Conservation (phyloP, 2,888 invertebrate species). For the Standfussiana lucernea region DNA sequence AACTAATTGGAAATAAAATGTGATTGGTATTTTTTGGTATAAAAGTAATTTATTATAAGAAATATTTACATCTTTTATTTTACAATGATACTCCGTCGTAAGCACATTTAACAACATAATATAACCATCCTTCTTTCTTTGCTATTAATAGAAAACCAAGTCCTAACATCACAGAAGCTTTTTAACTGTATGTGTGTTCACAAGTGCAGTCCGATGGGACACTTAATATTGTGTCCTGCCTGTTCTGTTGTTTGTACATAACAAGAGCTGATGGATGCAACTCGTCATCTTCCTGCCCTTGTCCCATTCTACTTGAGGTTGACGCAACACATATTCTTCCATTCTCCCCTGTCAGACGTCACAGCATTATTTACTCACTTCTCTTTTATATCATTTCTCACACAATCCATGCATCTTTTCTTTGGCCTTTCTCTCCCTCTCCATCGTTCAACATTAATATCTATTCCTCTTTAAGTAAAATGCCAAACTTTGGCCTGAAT, state of each 20-base stretch:
- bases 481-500: neutral
- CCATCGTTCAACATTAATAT: too few species aligned
- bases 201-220: neutral
- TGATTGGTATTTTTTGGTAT: slow-evolving; percentile 35
- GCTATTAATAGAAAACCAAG: neutral
- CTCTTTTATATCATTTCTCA: too few species aligned
- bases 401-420: too few species aligned
- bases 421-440: too few species aligned
- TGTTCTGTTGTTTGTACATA: too few species aligned
- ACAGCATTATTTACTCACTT: too few species aligned
- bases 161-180: neutral
- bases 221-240: too few species aligned
- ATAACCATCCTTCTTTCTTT: neutral
- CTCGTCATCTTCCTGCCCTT: too few species aligned
- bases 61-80: slow-evolving; percentile 59
- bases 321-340: too few species aligned
- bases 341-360: too few species aligned
- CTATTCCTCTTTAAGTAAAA: too few species aligned
- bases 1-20: slow-evolving; percentile 43
- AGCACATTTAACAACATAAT: slow-evolving; percentile 4
- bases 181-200: neutral
- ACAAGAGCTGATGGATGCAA: neutral
- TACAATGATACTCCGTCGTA: slow-evolving; percentile 15
- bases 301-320: too few species aligned
- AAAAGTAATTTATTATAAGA: slow-evolving; percentile 50